Evolutionary conservation across 2,888 invertebrate species (phyloP).

Genomic region (Geotrupes spiniger): DNA sequence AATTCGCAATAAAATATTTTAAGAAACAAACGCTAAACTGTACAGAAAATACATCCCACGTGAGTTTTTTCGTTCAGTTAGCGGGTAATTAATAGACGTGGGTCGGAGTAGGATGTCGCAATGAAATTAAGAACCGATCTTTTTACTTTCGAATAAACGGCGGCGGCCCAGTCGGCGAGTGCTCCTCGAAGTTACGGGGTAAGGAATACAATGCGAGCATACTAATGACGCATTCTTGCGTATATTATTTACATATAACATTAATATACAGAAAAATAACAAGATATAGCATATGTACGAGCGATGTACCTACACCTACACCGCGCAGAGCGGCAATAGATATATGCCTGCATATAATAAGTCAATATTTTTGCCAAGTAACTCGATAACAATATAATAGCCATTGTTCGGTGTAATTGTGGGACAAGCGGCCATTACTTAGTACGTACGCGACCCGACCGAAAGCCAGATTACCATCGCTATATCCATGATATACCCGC

Average conservation of each 20-base stretch:
- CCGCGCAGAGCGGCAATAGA: slow-evolving; percentile 31
- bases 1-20: too few species aligned
- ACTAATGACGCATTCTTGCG: slow-evolving; percentile 12
- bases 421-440: slow-evolving; percentile 49
- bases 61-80: too few species aligned
- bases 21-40: too few species aligned
- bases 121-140: too few species aligned
- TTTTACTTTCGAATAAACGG: too few species aligned
- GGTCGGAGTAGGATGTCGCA: too few species aligned
- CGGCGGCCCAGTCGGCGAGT: too few species aligned
- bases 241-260: slow-evolving; percentile 11
- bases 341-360: slow-evolving; percentile 45
- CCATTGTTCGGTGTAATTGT: slow-evolving; percentile 51
- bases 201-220: slow-evolving; percentile 15
- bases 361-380: slow-evolving; percentile 50
- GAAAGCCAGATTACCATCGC: slow-evolving; percentile 44
- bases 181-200: slow-evolving; percentile 10
- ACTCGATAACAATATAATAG: slow-evolving; percentile 51
- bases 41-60: too few species aligned
- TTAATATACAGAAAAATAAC: slow-evolving; percentile 26
- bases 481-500: slow-evolving; percentile 36
- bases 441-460: slow-evolving; percentile 37
- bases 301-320: slow-evolving; percentile 42
- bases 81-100: too few species aligned
- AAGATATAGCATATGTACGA: slow-evolving; percentile 35